phyloP scores from a whole-genome alignment of 2,797 vertebrate species.

The Gymnodraco acuticeps region DNA sequence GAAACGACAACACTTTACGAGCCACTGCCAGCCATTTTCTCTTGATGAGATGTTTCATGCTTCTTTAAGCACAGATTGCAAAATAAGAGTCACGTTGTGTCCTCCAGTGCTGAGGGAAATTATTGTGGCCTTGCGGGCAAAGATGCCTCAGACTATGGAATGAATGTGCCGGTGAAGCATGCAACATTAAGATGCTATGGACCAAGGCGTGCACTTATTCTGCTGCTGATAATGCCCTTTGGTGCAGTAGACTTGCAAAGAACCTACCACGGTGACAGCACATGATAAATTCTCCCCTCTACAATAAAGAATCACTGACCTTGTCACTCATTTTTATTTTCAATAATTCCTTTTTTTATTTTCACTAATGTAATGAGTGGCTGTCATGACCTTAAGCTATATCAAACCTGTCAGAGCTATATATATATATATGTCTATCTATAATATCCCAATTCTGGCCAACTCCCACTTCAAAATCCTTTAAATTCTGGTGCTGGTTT shows the following conservation, averaged over 20 bases:
- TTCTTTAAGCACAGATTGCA: slow-evolving; percentile 82
- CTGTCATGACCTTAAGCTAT: background rate
- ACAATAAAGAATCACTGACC: slow-evolving; percentile 25
- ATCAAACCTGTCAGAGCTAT: background rate
- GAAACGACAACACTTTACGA: slow-evolving; percentile 48
- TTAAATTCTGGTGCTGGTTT: background rate
- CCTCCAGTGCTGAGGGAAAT: slow-evolving; percentile 71
- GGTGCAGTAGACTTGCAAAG: slow-evolving; percentile 52
- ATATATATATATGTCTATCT: background rate
- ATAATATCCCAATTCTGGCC: no score
- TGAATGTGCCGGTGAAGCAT: slow-evolving; percentile 74
- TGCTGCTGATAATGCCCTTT: slow-evolving; percentile 63
- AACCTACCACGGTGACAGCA: slow-evolving; percentile 33
- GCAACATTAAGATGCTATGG: slow-evolving; percentile 70
- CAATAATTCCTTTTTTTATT: background rate
- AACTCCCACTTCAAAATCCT: no score
- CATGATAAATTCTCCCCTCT: slow-evolving; percentile 26
- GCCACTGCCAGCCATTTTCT: slow-evolving; percentile 70
- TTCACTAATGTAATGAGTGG: background rate
- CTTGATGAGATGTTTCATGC: slow-evolving; percentile 82
- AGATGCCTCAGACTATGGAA: slow-evolving; percentile 67
- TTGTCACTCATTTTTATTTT: background rate
- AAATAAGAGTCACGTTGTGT: slow-evolving; percentile 74
- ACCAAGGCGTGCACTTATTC: slow-evolving; percentile 63
- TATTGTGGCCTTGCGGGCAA: slow-evolving; percentile 75